phyloP scores from a whole-genome alignment of 1,140 invertebrate species.

The Leptinotarsa lineolata region DNA sequence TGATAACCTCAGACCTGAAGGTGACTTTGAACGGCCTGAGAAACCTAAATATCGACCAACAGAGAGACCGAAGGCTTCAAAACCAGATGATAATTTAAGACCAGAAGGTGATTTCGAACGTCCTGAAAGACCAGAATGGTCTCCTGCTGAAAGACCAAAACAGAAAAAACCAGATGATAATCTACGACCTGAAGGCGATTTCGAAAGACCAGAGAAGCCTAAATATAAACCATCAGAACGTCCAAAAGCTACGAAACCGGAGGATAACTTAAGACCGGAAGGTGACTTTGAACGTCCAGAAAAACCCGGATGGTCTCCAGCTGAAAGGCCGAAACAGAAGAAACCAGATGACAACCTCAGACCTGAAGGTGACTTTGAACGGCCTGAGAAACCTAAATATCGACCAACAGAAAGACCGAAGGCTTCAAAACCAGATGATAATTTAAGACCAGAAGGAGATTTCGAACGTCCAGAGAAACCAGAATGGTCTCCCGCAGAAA shows the following conservation, averaged over 20 bases:
- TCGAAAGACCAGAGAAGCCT: too few species aligned
- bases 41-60: constrained; percentile 50
- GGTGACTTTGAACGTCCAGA: constrained; percentile 64
- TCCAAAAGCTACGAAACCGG: too few species aligned
- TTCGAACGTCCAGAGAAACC: constrained; percentile 58
- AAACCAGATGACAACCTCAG: constrained; percentile 67
- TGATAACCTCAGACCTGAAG: constrained; percentile 59
- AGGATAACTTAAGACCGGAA: constrained; percentile 63
- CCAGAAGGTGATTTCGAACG: constrained; percentile 57
- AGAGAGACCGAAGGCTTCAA: constrained; percentile 59
- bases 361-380: constrained; percentile 65
- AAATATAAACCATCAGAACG: too few species aligned
- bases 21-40: constrained; percentile 60
- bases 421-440: constrained; percentile 50
- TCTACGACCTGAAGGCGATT: too few species aligned
- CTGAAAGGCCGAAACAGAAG: constrained; percentile 61
- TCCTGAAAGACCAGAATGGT: constrained; percentile 41
- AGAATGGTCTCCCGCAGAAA: constrained; percentile 57
- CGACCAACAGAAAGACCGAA: constrained; percentile 57
- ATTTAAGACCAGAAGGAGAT: constrained; percentile 67
- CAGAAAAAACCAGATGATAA: constrained; percentile 58
- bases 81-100: constrained; percentile 65
- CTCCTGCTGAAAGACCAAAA: constrained; percentile 59
- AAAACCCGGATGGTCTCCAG: constrained; percentile 43
- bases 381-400: constrained; percentile 57